Percentiles rank a stretch among this genome's conserved stretches.
These are phyloP conservation scores for Eulithis testata DNA, from an alignment of 2,888 invertebrate species.

Conservation along the genomic window DNA sequence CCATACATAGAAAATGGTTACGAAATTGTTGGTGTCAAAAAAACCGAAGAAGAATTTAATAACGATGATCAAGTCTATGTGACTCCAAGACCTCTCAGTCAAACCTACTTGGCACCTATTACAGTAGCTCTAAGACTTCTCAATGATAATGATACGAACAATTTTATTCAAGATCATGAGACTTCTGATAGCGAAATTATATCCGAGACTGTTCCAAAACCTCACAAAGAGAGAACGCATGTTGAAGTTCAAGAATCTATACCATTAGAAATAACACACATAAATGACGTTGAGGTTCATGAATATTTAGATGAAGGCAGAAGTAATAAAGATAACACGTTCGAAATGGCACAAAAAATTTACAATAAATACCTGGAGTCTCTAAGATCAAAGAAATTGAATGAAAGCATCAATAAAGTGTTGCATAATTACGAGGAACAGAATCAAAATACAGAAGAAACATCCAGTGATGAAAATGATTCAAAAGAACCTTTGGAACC, in stretches of 20 bases:
- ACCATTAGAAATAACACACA: constrained; percentile 80
- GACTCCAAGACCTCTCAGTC: constrained; percentile 82
- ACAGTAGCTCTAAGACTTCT: constrained; percentile 84
- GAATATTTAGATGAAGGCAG: constrained; percentile 75
- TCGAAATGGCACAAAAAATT: constrained; percentile 58
- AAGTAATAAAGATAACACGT: constrained; percentile 56
- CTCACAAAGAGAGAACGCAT: constrained; percentile 76
- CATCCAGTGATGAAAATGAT: constrained; percentile 48
- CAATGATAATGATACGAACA: constrained; percentile 70
- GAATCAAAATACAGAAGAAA: constrained; percentile 56
- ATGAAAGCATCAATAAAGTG: constrained; percentile 62
- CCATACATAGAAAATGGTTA: constrained; percentile 76
- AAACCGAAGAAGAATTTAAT: constrained; percentile 53
- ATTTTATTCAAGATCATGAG: constrained; percentile 70
- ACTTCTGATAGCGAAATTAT: constrained; percentile 72
- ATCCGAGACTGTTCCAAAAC: constrained; percentile 65
- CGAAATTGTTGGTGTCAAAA: constrained; percentile 73
- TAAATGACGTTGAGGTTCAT: constrained; percentile 76
- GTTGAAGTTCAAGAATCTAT: constrained; percentile 88
- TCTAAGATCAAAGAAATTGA: constrained; percentile 69
- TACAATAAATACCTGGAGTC: constrained; percentile 68
- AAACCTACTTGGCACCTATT: constrained; percentile 85
- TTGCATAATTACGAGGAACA: constrained; percentile 60
- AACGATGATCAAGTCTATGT: constrained; percentile 67
- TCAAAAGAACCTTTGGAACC: constrained; percentile 61